phyloP scores from a whole-genome alignment of 2,888 invertebrate species.

The Saturnia japonica region DNA sequence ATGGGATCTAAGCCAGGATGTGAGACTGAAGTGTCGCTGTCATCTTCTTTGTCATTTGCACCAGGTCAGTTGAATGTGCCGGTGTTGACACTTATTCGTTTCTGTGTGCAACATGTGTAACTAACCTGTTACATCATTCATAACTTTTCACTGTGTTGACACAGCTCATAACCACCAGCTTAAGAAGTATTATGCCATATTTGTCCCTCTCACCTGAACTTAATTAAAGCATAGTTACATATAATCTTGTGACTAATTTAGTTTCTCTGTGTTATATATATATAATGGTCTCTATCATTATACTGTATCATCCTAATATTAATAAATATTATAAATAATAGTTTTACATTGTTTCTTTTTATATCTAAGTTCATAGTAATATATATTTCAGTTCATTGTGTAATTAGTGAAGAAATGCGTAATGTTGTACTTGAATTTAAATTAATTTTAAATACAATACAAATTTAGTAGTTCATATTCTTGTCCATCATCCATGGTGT shows the following conservation, averaged over 20 bases:
- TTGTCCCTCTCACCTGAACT: slow-evolving; percentile 6
- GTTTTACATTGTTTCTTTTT: background rate
- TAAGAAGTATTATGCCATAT: slow-evolving; percentile 30
- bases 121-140: slow-evolving; percentile 67
- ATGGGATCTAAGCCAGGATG: slow-evolving; percentile 78
- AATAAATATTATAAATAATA: background rate
- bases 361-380: background rate
- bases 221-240: background rate
- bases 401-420: background rate
- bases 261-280: background rate
- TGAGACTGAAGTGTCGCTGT: slow-evolving; percentile 80
- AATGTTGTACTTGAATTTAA: background rate
- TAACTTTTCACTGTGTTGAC: slow-evolving; percentile 42
- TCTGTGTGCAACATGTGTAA: slow-evolving; percentile 78
- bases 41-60: slow-evolving; percentile 78
- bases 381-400: background rate
- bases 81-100: slow-evolving; percentile 71
- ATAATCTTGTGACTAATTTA: background rate
- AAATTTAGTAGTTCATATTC: background rate
- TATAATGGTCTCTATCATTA: background rate
- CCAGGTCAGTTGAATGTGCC: slow-evolving; percentile 81
- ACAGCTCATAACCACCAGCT: slow-evolving; percentile 56
- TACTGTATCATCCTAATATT: background rate
- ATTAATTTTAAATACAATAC: background rate
- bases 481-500: background rate